Evolutionary conservation across 2,797 vertebrate species (phyloP), one percentile per base, ranked within the genome.

Genomic region (Xiphorhynchus erythropygius): DNA sequence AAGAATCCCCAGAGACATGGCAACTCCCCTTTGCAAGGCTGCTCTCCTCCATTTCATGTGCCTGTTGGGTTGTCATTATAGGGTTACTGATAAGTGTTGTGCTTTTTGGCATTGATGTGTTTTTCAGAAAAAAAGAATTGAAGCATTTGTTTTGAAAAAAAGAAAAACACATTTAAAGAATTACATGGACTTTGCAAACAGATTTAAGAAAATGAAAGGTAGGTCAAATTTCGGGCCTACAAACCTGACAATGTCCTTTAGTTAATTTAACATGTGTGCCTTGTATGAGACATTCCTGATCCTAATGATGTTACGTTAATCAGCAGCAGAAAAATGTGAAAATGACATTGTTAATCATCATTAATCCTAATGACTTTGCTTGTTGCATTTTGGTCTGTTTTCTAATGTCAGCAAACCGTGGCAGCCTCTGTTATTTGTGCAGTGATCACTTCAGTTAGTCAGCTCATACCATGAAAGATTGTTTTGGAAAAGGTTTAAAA

Each of bases 131-230:
- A 50, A 97, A 93, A 89, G 89, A 87, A 91, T 95, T 94, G 96
- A 96, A 96, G 92, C 85, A 24, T 94, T 97, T 97, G 74, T 96
- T 96, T 97, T 93, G 94, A 94, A 93, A 95, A 95, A 95, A 88
- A 84, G 91, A 93, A 96, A 92, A 94, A 49, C 87, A 88, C 89
- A 78, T 87, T 92, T 96, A 95, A 97, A 92, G 93, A 97, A 89
- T 93, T 96, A 71, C 88, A 94, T 91, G 95, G 95, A 96, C 89
- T 97, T 97, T 96, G 86, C 87, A 96, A 95, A 96, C 92, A 95
- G 95, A 95, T 96, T 92, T 97, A 96, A 95, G 79, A 94, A 92
- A 93, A 88, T 94, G 84, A 96, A 96, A 97, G 96, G 95, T 97
- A 97, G 96, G 94, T 96, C 94, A 64, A 94, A 59, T 67, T 90